A percentile compares a stretch with the other conserved stretches of the same genome.
Conservation (phyloP, 2,888 invertebrate species). For the Dysmachus trigonus region DNA sequence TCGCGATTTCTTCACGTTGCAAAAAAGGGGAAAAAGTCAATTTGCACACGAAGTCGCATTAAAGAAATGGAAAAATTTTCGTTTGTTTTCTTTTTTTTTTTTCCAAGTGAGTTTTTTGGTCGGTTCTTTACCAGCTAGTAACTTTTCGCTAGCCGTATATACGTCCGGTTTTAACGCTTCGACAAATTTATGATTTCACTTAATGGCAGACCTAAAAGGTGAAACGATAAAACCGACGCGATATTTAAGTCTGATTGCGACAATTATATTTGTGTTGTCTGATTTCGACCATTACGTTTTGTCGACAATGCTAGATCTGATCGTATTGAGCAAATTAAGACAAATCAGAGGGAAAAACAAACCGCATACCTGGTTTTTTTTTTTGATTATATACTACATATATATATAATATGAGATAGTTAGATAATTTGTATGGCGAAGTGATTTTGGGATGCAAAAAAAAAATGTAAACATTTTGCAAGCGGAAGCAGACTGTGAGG, state of each 20-base stretch:
- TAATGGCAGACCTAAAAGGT: neutral
- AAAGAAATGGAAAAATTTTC: neutral
- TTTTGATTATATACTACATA: too few species aligned
- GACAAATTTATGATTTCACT: slow-evolving; percentile 19
- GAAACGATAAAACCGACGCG: neutral
- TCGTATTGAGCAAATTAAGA: neutral
- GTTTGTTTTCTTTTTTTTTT: too few species aligned
- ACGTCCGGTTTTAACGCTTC: slow-evolving; percentile 19
- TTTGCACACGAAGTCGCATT: neutral
- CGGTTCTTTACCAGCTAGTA: neutral
- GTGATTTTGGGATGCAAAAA: neutral
- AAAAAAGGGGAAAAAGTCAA: neutral
- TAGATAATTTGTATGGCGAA: neutral
- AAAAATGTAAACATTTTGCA: neutral
- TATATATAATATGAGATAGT: neutral
- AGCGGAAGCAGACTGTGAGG: neutral
- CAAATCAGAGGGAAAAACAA: neutral
- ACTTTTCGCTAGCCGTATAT: neutral
- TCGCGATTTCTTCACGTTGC: neutral
- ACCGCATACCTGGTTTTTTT: neutral
- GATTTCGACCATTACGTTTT: neutral
- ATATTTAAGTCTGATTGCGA: neutral
- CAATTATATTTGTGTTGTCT: neutral
- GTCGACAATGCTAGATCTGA: neutral
- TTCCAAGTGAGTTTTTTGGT: neutral